phyloP scores from a whole-genome alignment of 2,888 invertebrate species.

The Tinea pellionella region DNA sequence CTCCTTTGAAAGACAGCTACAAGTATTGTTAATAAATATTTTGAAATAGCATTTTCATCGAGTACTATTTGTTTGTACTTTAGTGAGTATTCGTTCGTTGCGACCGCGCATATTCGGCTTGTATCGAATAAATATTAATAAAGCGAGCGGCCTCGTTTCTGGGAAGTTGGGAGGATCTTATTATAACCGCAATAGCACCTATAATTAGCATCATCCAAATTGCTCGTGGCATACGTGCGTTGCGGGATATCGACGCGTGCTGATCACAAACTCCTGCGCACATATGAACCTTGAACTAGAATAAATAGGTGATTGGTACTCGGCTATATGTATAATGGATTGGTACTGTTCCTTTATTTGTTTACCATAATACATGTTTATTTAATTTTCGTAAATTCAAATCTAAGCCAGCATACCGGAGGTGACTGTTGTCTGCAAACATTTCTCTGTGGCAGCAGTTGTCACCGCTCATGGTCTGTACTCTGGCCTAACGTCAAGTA shows the following conservation, averaged over 20 bases:
- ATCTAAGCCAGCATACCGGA: too few species aligned
- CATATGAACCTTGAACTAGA: conserved; percentile 8
- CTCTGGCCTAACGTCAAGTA: too few species aligned
- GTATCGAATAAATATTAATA: conserved; percentile 70
- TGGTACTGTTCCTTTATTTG: not conserved
- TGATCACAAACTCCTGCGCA: conserved; percentile 8
- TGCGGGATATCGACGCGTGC: conserved; percentile 30
- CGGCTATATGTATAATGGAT: not conserved
- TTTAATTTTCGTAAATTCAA: not conserved
- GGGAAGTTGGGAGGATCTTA: conserved; percentile 68
- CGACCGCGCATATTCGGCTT: conserved; percentile 44
- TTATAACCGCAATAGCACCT: conserved; percentile 70
- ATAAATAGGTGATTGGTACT: conserved; percentile 3
- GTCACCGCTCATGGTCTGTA: too few species aligned
- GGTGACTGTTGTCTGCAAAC: too few species aligned
- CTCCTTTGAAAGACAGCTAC: too few species aligned
- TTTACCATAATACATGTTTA: not conserved
- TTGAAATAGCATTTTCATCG: too few species aligned
- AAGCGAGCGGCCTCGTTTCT: conserved; percentile 65
- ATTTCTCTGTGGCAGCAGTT: too few species aligned
- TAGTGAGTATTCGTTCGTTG: conserved; percentile 20
- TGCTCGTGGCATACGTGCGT: conserved; percentile 52
- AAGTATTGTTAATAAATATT: too few species aligned
- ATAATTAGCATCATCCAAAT: conserved; percentile 67
- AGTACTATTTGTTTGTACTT: not conserved